Base-by-base conservation (phyloP, 2,113 vertebrate genomes). In the Corydoras sp. region DNA sequence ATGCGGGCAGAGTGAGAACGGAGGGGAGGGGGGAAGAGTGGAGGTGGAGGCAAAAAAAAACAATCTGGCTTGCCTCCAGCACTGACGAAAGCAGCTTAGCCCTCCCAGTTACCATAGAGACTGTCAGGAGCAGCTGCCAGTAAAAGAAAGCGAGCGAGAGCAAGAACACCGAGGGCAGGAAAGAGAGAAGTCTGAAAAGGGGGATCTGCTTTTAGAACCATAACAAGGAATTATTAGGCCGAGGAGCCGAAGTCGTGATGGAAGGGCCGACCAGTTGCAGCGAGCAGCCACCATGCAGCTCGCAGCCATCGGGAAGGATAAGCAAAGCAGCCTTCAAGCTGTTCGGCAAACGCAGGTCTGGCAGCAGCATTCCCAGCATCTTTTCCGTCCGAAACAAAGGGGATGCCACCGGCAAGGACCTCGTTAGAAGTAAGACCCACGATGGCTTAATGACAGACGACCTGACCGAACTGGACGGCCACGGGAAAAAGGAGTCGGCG, bases 321-420 rank as follows among this genome's bases (percentile, higher is more conserved):
- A 98, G 95, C 88, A 98, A 92, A 87, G 93, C 96, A 3, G 95
- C 95, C 68, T 96, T 98, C 87, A 98, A 98, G 86, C 88, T 98
- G 80, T 98, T 98, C 75, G 92, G 91, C 82, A 95, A 91, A 81
- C 92, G 95, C 65, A 92, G 88, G 83, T 85, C 93, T 3, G 91
- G 92, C 83, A 85, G 88, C 9, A 87, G 92, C 77, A 90, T 98
- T 92, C 92, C 94, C 63, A 92, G 92, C 88, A 95, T 98, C 85
- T 98, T 98, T 81, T 93, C 93, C 77, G 90, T 97, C 85, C 90
- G 89, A 85, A 92, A 92, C 92, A 94, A 94, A 92, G 93, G 89
- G 71, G 90, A 92, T 4, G 84, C 83, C 76, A 77, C 84, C 65
- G 83, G 87, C 59, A 86, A 90, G 68, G 92, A 93, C 65, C 86